A percentile compares a stretch with the other conserved stretches of the same genome.
Evolutionary conservation across 2,888 invertebrate species (phyloP).

Genomic region (Pinctada fucata): DNA sequence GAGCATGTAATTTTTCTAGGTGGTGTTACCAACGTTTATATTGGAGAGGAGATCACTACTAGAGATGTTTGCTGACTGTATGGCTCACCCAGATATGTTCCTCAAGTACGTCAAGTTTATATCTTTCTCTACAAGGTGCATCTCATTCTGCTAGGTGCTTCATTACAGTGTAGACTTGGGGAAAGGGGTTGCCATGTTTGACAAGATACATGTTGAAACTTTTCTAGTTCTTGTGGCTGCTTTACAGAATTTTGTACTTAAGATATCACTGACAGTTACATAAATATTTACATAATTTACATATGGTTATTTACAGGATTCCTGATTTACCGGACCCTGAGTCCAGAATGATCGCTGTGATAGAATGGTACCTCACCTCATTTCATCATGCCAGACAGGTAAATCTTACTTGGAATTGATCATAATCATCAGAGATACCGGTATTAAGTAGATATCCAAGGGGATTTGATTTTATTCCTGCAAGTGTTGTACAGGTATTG

Average conservation of each 20-base stretch:
- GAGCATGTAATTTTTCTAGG: constrained; percentile 55
- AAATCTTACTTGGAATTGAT: neutral
- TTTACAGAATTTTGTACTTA: too few relatives aligned
- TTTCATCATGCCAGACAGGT: constrained; percentile 77
- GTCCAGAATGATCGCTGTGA: constrained; percentile 76
- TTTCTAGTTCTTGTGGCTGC: too few relatives aligned
- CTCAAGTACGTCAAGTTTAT: constrained; percentile 25
- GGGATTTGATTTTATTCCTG: too few relatives aligned
- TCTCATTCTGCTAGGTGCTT: too few relatives aligned
- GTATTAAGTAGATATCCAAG: too few relatives aligned
- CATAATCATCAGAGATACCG: neutral
- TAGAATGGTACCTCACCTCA: constrained; percentile 79
- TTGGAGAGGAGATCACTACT: constrained; percentile 78
- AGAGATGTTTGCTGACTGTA: constrained; percentile 79
- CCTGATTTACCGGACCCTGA: constrained; percentile 72
- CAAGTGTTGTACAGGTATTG: neutral
- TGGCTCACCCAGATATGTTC: constrained; percentile 78
- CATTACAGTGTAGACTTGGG: too few relatives aligned
- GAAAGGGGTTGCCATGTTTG: too few relatives aligned
- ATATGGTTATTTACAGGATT: constrained; percentile 55
- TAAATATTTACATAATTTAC: too few relatives aligned
- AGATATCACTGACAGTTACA: too few relatives aligned
- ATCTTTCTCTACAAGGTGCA: neutral
- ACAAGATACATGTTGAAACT: too few relatives aligned
- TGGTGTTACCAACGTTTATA: constrained; percentile 78